phyloP scores from a whole-genome alignment of 2,797 vertebrate genomes.

The Crocodylus rhombifer region DNA sequence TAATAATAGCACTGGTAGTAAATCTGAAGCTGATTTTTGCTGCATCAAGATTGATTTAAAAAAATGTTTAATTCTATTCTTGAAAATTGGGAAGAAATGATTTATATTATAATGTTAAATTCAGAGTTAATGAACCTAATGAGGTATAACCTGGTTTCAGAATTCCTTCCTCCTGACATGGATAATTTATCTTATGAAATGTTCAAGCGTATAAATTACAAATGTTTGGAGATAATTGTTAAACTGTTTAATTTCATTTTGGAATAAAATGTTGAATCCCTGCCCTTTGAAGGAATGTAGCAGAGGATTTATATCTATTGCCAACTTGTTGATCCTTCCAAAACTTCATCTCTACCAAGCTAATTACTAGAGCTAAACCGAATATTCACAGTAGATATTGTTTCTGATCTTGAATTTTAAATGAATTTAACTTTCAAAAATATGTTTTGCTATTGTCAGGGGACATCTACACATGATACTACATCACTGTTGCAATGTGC shows the following conservation, averaged over 20 bases:
- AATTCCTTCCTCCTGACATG: constrained; percentile 51
- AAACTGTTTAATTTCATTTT: constrained; percentile 43
- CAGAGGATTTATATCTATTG: neutral
- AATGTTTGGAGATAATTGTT: constrained; percentile 54
- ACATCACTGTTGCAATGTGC: too few relatives aligned
- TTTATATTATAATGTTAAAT: constrained; percentile 53
- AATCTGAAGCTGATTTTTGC: neutral
- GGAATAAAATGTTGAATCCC: constrained; percentile 11
- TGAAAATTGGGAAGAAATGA: constrained; percentile 50
- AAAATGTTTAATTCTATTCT: constrained; percentile 53
- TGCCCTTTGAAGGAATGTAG: constrained; percentile 9
- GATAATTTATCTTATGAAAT: constrained; percentile 64
- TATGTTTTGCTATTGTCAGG: neutral
- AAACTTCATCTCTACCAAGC: neutral
- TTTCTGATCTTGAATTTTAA: neutral
- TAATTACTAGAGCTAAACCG: neutral
- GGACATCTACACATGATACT: too few relatives aligned
- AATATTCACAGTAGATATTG: neutral
- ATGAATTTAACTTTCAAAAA: neutral
- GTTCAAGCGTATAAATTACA: constrained; percentile 55
- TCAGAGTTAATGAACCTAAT: constrained; percentile 69
- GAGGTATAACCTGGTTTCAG: constrained; percentile 49
- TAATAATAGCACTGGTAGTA: constrained; percentile 40
- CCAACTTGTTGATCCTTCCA: neutral
- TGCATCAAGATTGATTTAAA: neutral